Conservation (phyloP, 2,113 vertebrate species). For the Leucosticte australis region DNA sequence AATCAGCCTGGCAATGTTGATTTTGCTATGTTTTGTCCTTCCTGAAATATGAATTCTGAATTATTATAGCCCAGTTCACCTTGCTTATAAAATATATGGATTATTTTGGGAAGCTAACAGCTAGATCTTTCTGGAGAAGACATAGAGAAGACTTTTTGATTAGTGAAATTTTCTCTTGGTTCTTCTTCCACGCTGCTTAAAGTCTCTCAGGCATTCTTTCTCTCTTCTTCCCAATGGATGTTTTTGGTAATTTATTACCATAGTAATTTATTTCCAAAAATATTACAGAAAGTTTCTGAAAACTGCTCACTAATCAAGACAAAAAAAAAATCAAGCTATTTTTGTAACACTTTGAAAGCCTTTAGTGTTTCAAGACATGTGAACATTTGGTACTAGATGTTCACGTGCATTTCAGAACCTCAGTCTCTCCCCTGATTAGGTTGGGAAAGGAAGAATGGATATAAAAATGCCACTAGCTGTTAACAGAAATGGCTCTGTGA, state of each 20-base stretch:
- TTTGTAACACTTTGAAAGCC: background rate
- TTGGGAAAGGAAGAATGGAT: background rate
- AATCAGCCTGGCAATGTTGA: background rate
- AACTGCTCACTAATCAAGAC: background rate
- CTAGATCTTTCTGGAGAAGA: background rate
- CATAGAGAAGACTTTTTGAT: background rate
- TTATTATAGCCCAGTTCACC: background rate
- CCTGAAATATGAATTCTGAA: constrained; percentile 4
- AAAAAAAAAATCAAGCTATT: background rate
- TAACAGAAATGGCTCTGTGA: background rate
- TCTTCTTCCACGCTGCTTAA: background rate
- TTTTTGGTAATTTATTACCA: background rate
- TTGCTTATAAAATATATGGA: background rate
- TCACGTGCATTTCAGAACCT: background rate
- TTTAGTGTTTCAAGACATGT: background rate
- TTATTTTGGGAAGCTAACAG: background rate
- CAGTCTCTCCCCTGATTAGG: background rate
- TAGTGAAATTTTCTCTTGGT: background rate
- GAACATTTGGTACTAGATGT: background rate
- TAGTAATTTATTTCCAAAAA: background rate
- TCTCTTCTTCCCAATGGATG: background rate
- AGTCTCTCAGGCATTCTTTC: background rate
- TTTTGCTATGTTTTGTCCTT: background rate
- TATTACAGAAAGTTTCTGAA: background rate
- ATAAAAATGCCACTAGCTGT: background rate